Conservation (phyloP, 2,797 vertebrate genomes). For the Salarias fasciatus region DNA sequence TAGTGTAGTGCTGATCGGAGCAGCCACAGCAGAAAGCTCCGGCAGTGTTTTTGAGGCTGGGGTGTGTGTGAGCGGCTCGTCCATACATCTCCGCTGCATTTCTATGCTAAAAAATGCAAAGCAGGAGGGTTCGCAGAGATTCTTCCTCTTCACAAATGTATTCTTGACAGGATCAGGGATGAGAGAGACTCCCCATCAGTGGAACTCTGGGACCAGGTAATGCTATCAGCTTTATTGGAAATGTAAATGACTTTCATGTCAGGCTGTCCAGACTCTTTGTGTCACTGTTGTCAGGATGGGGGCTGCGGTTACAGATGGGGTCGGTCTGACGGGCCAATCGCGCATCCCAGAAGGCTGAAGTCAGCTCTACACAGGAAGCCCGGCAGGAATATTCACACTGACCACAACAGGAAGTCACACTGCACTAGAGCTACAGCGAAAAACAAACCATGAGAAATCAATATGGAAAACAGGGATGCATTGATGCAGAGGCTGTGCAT, state of each 20-base stretch:
- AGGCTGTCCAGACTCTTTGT: slow-evolving; percentile 14
- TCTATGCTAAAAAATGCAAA: slow-evolving; percentile 1
- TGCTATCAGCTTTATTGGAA: slow-evolving; percentile 8
- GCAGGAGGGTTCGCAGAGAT: neutral
- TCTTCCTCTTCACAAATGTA: neutral
- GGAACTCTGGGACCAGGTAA: no score
- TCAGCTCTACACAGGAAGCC: neutral
- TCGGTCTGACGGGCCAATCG: no score
- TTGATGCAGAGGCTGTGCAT: no score
- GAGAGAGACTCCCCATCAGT: neutral
- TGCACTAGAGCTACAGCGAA: no score
- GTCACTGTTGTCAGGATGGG: slow-evolving; percentile 4
- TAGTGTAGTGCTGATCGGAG: neutral
- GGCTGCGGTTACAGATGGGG: no score
- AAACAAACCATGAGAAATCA: no score
- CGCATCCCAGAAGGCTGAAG: neutral
- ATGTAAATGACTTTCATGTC: slow-evolving; percentile 1
- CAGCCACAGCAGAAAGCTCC: neutral
- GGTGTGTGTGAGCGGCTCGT: neutral
- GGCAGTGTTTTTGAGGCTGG: neutral
- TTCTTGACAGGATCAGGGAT: neutral
- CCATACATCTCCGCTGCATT: neutral
- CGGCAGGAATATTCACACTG: no score
- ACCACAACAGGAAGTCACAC: no score
- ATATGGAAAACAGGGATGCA: no score